phyloP scores from a whole-genome alignment of 2,888 invertebrate genomes.

The Anoncus sp. region DNA sequence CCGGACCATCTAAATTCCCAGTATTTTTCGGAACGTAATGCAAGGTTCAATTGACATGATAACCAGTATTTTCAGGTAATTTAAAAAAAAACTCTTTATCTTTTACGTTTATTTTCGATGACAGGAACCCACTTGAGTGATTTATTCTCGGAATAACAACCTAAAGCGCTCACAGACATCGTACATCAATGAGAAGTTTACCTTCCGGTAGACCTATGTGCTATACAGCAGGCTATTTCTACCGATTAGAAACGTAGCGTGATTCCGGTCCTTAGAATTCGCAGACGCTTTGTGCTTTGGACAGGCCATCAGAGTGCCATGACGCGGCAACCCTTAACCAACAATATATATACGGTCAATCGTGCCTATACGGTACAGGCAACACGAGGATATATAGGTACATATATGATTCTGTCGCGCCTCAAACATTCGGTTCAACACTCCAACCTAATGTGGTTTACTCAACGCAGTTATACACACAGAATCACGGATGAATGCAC shows the following conservation, averaged over 20 bases:
- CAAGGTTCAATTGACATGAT: too few species aligned
- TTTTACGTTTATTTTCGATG: too few species aligned
- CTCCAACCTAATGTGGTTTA: conserved; percentile 24
- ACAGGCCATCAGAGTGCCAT: conserved; percentile 51
- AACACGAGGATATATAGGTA: conserved; percentile 17
- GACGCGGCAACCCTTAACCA: conserved; percentile 47
- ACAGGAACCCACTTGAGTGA: too few species aligned
- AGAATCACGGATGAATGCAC: conserved; percentile 28
- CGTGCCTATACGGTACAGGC: conserved; percentile 17
- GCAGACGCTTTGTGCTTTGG: conserved; percentile 59
- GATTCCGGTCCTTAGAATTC: conserved; percentile 60
- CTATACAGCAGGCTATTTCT: background rate
- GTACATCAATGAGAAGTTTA: conserved; percentile 9
- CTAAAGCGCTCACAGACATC: conserved; percentile 8
- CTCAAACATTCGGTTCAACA: conserved; percentile 32
- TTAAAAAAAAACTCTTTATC: too few species aligned
- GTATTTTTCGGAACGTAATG: too few species aligned
- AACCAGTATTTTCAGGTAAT: too few species aligned
- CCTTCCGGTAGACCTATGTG: background rate
- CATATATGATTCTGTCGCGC: conserved; percentile 10
- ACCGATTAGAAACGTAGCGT: conserved; percentile 27
- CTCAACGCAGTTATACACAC: conserved; percentile 20
- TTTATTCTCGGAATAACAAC: background rate
- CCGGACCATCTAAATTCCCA: too few species aligned
- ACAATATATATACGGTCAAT: conserved; percentile 46